These are phyloP conservation scores for Colistium nudipinnis DNA, from an alignment of 2,113 vertebrate species.

Conservation along the genomic window DNA sequence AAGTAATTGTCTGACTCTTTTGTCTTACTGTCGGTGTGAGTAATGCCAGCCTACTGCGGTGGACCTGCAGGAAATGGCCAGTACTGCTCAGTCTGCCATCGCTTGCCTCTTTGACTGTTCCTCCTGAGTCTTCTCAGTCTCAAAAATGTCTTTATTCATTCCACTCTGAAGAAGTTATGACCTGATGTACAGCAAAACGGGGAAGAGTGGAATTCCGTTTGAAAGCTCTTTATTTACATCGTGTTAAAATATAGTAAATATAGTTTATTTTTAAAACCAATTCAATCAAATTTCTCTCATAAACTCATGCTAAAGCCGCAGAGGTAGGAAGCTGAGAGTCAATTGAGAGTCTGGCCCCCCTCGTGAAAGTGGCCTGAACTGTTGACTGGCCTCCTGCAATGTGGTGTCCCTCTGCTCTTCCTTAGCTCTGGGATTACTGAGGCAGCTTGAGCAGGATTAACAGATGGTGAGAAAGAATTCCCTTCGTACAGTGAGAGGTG, in stretches of 20 bases:
- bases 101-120: slow-evolving; percentile 8
- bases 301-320: not conserved
- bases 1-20: slow-evolving; percentile 32
- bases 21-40: slow-evolving; percentile 42
- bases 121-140: slow-evolving; percentile 27
- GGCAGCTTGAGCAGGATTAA: slow-evolving; percentile 72
- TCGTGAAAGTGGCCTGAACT: slow-evolving; percentile 57
- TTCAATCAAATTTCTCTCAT: slow-evolving; percentile 2
- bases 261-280: not conserved
- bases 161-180: slow-evolving; percentile 41
- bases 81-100: slow-evolving; percentile 1
- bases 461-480: slow-evolving; percentile 55
- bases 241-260: slow-evolving; percentile 16
- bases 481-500: slow-evolving; percentile 49
- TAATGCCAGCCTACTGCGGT: slow-evolving; percentile 3
- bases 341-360: slow-evolving; percentile 28
- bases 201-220: slow-evolving; percentile 35
- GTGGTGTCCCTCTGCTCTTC: slow-evolving; percentile 43
- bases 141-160: slow-evolving; percentile 23
- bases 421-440: slow-evolving; percentile 70
- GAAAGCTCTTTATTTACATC: slow-evolving; percentile 36
- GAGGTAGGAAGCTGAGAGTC: not conserved
- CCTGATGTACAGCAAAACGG: slow-evolving; percentile 11
- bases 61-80: slow-evolving; percentile 20
- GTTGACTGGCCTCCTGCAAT: slow-evolving; percentile 51